Base-by-base conservation (phyloP, 2,113 vertebrate genomes). In the Protobothrops flavoviridis region DNA sequence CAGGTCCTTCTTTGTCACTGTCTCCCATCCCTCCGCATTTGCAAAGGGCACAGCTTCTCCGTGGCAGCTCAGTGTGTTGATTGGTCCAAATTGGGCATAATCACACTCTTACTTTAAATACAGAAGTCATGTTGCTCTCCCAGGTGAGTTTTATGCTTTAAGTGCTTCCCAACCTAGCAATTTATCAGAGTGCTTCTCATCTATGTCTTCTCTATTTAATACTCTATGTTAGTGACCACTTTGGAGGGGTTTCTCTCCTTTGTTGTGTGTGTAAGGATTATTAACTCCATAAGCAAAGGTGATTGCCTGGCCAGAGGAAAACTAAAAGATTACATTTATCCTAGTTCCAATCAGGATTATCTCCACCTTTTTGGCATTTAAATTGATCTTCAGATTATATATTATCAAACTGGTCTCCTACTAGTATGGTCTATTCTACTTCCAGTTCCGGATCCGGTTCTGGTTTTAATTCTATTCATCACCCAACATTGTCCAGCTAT, bases 211-310 rank as follows among this genome's bases (percentile, higher is more conserved):
- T 91, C 94, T 89, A 93, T 94, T 97, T 96, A 96, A 96, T 96
- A 12, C 26, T 5, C 3, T 64, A 95, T 94, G 94, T 96, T 96
- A 97, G 95, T 90, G 96, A 95, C 94, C 95, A 94, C 95, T 97
- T 95, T 88, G 92, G 93, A 95, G 90, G 91, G 91, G 93, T 96
- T 92, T 91, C 92, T 85, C 91, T 94, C 93, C 94, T 96, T 95
- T 95, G 10, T 96, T 50, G 95, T 90, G 0, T 17, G 69, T 74
- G n/a, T 96, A 95, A 97, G 89, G 94, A 95, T 97, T 95, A 96
- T 95, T 94, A 91, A 93, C 96, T 96, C 88, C 92, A 92, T 96
- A 97, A 97, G 95, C 96, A 93, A 95, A 96, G 95, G 89, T 94
- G 93, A 56, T 96, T 96, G 91, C 93, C 92, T 95, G 91, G 50